Percentiles rank a stretch among this genome's conserved stretches.
Evolutionary conservation across 2,113 vertebrate species (phyloP).

Genomic region (Rana temporaria): DNA sequence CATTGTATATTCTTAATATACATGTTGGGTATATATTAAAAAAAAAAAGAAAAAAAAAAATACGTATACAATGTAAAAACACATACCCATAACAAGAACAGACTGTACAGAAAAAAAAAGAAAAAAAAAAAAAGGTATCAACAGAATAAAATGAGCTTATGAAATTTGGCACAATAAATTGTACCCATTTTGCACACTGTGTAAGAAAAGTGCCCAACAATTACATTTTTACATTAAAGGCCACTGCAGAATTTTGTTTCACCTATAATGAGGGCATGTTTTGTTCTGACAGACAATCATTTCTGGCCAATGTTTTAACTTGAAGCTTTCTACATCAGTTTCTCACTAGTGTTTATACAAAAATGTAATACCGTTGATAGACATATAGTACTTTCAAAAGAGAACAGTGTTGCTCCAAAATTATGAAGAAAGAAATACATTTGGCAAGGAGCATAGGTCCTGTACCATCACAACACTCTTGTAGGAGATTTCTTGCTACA

Average conservation of each 20-base stretch:
- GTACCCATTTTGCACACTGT: neutral
- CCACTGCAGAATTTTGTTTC: neutral
- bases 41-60: too few species aligned
- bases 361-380: constrained; percentile 3
- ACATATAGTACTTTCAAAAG: neutral
- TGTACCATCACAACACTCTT: too few species aligned
- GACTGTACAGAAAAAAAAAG: too few species aligned
- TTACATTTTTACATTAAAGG: neutral
- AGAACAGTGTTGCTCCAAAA: too few species aligned
- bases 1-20: too few species aligned
- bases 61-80: too few species aligned
- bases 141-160: neutral
- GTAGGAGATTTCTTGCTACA: too few species aligned
- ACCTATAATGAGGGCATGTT: neutral
- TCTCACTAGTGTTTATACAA: neutral
- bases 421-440: too few species aligned
- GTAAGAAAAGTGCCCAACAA: constrained; percentile 2
- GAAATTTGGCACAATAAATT: neutral
- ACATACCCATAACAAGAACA: too few species aligned
- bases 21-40: too few species aligned
- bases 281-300: neutral
- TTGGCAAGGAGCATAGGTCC: too few species aligned
- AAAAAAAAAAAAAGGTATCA: too few species aligned
- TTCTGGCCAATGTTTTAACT: neutral
- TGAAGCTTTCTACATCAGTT: neutral